Evolutionary conservation across 2,113 vertebrate genomes (phyloP).

Genomic region (Myxocyprinus asiaticus): DNA sequence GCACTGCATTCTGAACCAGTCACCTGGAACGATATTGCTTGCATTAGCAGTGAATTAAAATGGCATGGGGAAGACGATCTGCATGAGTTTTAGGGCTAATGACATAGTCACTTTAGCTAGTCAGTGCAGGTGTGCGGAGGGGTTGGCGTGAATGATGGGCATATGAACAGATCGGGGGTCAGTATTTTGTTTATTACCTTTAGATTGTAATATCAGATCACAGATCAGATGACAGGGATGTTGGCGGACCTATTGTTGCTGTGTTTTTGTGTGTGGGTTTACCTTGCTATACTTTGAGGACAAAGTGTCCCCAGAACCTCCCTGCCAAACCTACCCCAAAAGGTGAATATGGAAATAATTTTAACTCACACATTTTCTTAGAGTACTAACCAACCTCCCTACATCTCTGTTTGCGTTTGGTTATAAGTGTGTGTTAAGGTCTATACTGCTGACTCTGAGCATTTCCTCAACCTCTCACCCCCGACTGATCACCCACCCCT

Average conservation of each 20-base stretch:
- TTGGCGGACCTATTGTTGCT: slow-evolving; percentile 18
- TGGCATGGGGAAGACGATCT: neutral
- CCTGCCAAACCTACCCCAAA: no score
- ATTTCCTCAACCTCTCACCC: slow-evolving; percentile 59
- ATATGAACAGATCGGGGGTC: neutral
- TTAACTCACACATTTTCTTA: no score
- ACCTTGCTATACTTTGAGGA: neutral
- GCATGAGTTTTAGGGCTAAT: neutral
- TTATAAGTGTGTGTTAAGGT: slow-evolving; percentile 30
- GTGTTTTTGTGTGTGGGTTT: neutral
- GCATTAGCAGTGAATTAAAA: neutral
- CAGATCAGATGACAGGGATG: slow-evolving; percentile 26
- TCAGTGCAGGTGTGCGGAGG: neutral
- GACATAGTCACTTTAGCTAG: neutral
- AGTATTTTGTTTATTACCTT: neutral
- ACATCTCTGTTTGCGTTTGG: slow-evolving; percentile 1
- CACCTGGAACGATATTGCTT: slow-evolving; percentile 62
- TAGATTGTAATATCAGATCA: slow-evolving; percentile 9
- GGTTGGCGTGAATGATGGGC: neutral
- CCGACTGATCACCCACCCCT: slow-evolving; percentile 38
- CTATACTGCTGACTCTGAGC: slow-evolving; percentile 65
- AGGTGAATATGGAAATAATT: no score
- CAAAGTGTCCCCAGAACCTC: neutral
- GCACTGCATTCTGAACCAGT: slow-evolving; percentile 70
- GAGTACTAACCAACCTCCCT: neutral